Base-by-base conservation (phyloP, 2,888 invertebrate genomes). In the Drosophila falleni region DNA sequence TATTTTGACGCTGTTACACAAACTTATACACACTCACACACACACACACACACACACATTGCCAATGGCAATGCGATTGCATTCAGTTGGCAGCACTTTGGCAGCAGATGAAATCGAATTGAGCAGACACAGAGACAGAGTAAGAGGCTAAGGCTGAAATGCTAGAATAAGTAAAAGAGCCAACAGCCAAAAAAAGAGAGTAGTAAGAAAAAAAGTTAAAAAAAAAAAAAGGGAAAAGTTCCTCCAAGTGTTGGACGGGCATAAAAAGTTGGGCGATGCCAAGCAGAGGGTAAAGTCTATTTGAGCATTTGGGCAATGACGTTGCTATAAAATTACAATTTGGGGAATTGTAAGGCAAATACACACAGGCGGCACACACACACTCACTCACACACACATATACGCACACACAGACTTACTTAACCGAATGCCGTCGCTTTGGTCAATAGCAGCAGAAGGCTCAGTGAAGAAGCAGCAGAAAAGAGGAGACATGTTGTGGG, bases 221-320 rank as follows among this genome's bases (percentile, higher is more conserved):
- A 39, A 16, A 47, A 3, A 29, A 31, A 19, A 19, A 56, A 35
- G 4, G 15, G 26, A 71, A 59, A 58, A 78, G 56, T 68, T 63
- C 42, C 47, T 39, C 50, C 70, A 72, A 80, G 76, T 71, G 73
- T 58, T 75, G 76, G 76, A 35, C 69, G 72, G 72, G 71, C 80
- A 66, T 61, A 79, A 67, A 64, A 74, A 67, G 58, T 73, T 78
- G 78, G 54, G 54, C 59, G 37, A 61, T 16, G 56, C 46, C 37
- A 51, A 16, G 58, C 15, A 33, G 39, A 55, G 64, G 66, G 39
- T 66, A 71, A 82, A 88, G 87, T 83, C 81, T 88, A 78, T 84
- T 86, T 84, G 78, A 83, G 74, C 78, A 88, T 88, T 83, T 84
- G 89, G 87, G 84, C 89, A 84, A 84, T 89, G 84, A 88, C 84